Evolutionary conservation across 1,140 invertebrate species (phyloP).

Genomic region (Neodiprion fabricii): DNA sequence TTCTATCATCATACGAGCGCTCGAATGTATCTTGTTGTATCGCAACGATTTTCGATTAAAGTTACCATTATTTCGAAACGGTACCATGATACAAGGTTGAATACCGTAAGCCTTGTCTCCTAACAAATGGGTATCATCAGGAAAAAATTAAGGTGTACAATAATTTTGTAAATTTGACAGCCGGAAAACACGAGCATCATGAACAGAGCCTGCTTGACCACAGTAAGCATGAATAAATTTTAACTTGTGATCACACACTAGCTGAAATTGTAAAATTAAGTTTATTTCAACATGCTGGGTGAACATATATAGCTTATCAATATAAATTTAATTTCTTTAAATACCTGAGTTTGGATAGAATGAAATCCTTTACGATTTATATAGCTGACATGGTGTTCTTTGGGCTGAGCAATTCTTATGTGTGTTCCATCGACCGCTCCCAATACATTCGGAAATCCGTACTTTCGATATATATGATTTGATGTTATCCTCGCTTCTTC

Average conservation of each 20-base stretch:
- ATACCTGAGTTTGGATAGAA: slow-evolving; percentile 24
- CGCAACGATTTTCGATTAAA: neutral
- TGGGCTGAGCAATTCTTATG: slow-evolving; percentile 29
- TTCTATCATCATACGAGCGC: slow-evolving; percentile 17
- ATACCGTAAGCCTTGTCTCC: slow-evolving; percentile 26
- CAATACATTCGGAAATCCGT: slow-evolving; percentile 31
- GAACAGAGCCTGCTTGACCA: slow-evolving; percentile 17
- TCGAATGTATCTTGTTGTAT: slow-evolving; percentile 21
- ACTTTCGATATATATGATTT: neutral
- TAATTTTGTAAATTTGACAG: slow-evolving; percentile 26
- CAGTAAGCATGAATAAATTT: slow-evolving; percentile 20
- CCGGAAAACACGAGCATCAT: slow-evolving; percentile 7
- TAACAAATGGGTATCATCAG: slow-evolving; percentile 22
- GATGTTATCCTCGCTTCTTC: neutral
- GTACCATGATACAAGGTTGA: slow-evolving; percentile 21
- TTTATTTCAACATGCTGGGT: neutral
- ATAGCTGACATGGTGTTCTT: slow-evolving; percentile 25
- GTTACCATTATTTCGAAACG: slow-evolving; percentile 18
- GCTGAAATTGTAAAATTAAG: slow-evolving; percentile 2
- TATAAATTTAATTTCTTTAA: neutral
- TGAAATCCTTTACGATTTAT: slow-evolving; percentile 21
- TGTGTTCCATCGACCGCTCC: slow-evolving; percentile 35
- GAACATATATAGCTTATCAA: neutral
- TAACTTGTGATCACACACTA: slow-evolving; percentile 20
- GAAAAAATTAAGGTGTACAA: slow-evolving; percentile 20